Percentiles rank a stretch among this genome's conserved stretches.
Evolutionary conservation across 2,797 vertebrate species (phyloP).

Genomic region (Loriculus beryllinus): DNA sequence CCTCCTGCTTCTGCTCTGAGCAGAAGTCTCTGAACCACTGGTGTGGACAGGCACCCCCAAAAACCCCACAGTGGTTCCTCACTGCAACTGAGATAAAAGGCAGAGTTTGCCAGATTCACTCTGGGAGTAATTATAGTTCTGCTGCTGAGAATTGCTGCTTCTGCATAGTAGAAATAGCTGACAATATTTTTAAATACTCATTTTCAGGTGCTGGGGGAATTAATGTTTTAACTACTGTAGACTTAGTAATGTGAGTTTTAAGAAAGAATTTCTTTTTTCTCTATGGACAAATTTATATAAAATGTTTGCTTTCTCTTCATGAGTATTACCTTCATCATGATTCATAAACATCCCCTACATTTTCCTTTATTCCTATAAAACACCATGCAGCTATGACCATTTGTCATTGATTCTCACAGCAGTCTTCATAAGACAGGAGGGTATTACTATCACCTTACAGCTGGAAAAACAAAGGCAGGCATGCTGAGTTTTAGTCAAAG

Average conservation of each 20-base stretch:
- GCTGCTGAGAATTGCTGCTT: not conserved
- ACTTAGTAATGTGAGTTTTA: slow-evolving; percentile 17
- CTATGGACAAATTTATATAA: not conserved
- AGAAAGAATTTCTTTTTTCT: not conserved
- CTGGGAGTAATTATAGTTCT: slow-evolving; percentile 9
- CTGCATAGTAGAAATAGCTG: slow-evolving; percentile 30
- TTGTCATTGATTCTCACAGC: not conserved
- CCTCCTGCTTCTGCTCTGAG: not conserved
- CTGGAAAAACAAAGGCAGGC: not conserved
- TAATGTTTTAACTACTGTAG: slow-evolving; percentile 41
- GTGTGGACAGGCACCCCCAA: not conserved
- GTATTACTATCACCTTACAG: not conserved
- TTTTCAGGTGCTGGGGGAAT: slow-evolving; percentile 22
- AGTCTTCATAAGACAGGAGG: not conserved
- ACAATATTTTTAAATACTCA: not conserved
- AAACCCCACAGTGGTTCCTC: not conserved
- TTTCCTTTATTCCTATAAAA: slow-evolving; percentile 24
- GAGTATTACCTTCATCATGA: not conserved
- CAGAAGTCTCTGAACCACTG: not conserved
- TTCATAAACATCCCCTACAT: not conserved
- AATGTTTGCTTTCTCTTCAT: slow-evolving; percentile 6
- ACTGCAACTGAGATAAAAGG: not conserved
- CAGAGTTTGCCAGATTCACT: not conserved
- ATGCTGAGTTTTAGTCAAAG: not conserved
- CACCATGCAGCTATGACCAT: not conserved